Base-by-base conservation (phyloP, 1,140 invertebrate genomes). In the Zelostemma sp. region DNA sequence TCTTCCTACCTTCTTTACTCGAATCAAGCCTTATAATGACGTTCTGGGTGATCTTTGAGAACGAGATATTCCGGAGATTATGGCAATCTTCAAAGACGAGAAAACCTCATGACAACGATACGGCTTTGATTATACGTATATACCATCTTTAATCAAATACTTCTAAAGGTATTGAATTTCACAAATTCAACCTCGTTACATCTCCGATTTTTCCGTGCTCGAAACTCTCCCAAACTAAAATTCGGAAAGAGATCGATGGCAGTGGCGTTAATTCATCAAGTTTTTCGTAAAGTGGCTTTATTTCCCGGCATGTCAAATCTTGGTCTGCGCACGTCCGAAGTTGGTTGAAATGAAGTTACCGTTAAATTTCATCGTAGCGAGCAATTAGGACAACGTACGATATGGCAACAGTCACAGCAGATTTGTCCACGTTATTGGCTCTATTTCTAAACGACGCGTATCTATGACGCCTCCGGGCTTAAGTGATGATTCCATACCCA, bases 381-480 rank as follows among this genome's bases (percentile, higher is more conserved):
- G 80, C 84, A 83, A 83, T 85, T 84, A 85, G 77, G 73, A 75
- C 62, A 70, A 72, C 72, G 70, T 73, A 56, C 66, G 74, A 79
- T 73, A 76, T 72, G 73, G 75, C 78, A 82, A 82, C 76, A 80
- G 73, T 81, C 77, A 73, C 68, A 54, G 56, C 69, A 59, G 70
- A 77, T 68, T 70, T 64, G 72, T 76, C 71, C 68, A 60, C 58
- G 68, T 54, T 17, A 85, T 85, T 85, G 71, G 82, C 83, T 74
- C 81, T 82, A 85, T 85, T 84, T 80, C 68, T 74, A 79, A 81
- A 82, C 78, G 78, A 72, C 84, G 84, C 82, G 83, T 85, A 81
- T 58, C 74, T 68, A 73, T 76, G 65, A 72, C 69, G 77, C 81
- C 82, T 77, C 68, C 62, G 74, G 79, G 77, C 72, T 73, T 54